phyloP scores from a whole-genome alignment of 2,113 vertebrate species.

The Microcebus ravelobensis region DNA sequence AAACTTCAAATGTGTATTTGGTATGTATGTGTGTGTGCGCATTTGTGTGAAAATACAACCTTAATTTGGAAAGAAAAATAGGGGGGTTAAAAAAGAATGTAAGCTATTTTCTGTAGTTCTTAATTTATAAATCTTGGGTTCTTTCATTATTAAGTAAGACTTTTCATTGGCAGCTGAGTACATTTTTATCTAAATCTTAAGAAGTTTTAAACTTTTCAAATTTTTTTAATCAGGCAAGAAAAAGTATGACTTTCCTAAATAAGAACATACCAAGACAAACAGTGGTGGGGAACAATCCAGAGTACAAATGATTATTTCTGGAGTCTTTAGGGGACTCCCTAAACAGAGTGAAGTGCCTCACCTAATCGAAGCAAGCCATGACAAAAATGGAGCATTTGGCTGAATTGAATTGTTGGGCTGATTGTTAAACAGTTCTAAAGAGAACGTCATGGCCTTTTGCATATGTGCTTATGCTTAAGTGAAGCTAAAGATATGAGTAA shows the following conservation, averaged over 20 bases:
- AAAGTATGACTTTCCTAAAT: background rate
- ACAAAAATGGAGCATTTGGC: background rate
- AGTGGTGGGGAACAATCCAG: background rate
- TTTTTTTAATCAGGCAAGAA: slow-evolving; percentile 41
- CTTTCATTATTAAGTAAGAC: background rate
- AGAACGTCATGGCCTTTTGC: background rate
- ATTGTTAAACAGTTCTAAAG: background rate
- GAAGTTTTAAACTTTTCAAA: background rate
- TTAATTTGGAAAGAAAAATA: background rate
- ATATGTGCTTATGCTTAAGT: background rate
- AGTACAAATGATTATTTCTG: background rate
- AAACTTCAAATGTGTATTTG: background rate
- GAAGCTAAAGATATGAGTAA: background rate
- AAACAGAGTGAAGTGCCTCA: background rate
- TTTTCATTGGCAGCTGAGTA: background rate
- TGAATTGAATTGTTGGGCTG: background rate
- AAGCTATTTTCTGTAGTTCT: background rate
- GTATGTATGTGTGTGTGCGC: background rate
- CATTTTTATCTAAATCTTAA: slow-evolving; percentile 22
- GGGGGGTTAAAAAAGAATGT: background rate
- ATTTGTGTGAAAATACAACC: background rate
- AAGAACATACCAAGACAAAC: background rate
- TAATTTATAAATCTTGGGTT: background rate
- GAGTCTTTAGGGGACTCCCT: background rate
- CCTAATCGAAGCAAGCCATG: background rate